Percentiles rank a stretch among this genome's conserved stretches.
Evolutionary conservation across 1,140 invertebrate genomes (phyloP).

Genomic region (Eumaeus atala): DNA sequence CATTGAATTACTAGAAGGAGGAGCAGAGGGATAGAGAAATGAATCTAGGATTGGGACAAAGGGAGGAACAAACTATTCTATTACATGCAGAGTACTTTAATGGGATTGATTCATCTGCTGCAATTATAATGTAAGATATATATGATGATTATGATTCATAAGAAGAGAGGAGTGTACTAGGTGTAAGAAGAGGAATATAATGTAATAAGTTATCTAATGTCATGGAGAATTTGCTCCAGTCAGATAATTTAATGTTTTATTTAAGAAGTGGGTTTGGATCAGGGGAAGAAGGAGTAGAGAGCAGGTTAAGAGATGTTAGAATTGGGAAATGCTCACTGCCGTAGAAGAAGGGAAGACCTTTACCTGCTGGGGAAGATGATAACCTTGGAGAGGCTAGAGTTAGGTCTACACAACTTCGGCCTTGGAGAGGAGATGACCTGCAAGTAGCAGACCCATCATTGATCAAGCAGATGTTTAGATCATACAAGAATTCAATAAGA

Average conservation of each 20-base stretch:
- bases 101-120: not conserved
- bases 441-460: too few species aligned
- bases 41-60: not conserved
- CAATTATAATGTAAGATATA: not conserved
- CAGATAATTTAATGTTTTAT: not conserved
- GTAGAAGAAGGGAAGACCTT: not conserved
- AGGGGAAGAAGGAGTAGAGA: not conserved
- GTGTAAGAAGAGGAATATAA: not conserved
- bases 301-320: not conserved
- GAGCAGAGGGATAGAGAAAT: not conserved
- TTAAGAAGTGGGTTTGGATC: slow-evolving; percentile 4
- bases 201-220: not conserved
- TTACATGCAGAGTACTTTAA: not conserved
- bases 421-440: slow-evolving; percentile 11
- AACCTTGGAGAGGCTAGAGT: slow-evolving; percentile 9
- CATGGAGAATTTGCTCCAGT: not conserved
- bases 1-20: not conserved
- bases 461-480: slow-evolving; percentile 16
- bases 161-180: not conserved
- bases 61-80: not conserved
- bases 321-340: slow-evolving; percentile 17
- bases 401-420: slow-evolving; percentile 8
- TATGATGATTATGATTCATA: not conserved
- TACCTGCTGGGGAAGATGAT: not conserved
- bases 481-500: slow-evolving; percentile 17